phyloP scores from a whole-genome alignment of 2,888 invertebrate species.

The Cybosia mesomella region DNA sequence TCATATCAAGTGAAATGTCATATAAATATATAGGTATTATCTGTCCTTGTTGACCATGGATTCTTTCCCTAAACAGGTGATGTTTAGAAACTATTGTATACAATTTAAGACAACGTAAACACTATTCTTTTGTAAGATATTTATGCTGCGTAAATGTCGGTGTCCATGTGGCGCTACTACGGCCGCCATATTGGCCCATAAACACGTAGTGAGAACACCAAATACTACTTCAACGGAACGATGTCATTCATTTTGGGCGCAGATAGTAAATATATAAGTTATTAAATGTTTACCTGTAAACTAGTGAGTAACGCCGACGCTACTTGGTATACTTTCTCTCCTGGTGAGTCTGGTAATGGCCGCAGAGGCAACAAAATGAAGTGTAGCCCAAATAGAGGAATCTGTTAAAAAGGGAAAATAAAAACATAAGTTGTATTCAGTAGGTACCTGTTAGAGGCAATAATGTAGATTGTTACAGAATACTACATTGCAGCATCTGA shows the following conservation, averaged over 20 bases:
- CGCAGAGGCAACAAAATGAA: slow-evolving; percentile 90
- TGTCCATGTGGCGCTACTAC: neutral
- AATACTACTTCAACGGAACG: slow-evolving; percentile 1
- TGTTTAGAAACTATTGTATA: neutral
- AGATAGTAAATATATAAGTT: neutral
- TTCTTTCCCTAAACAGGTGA: neutral
- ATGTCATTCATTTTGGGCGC: neutral
- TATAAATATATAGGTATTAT: neutral
- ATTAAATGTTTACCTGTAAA: slow-evolving; percentile 86
- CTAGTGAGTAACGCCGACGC: slow-evolving; percentile 90
- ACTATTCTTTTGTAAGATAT: neutral
- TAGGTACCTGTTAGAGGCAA: neutral
- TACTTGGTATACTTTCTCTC: slow-evolving; percentile 89
- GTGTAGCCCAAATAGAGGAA: slow-evolving; percentile 92
- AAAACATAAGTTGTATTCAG: neutral
- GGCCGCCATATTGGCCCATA: neutral
- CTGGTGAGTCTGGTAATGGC: slow-evolving; percentile 85
- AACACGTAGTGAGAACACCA: neutral
- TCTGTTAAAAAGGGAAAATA: slow-evolving; percentile 57
- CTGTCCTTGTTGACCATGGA: neutral
- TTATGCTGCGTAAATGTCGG: neutral
- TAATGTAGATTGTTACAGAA: too few species aligned
- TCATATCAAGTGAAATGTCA: too few species aligned
- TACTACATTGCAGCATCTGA: too few species aligned
- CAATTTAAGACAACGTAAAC: neutral